phyloP scores from a whole-genome alignment of 2,797 vertebrate species.

The Poeciliopsis infans region DNA sequence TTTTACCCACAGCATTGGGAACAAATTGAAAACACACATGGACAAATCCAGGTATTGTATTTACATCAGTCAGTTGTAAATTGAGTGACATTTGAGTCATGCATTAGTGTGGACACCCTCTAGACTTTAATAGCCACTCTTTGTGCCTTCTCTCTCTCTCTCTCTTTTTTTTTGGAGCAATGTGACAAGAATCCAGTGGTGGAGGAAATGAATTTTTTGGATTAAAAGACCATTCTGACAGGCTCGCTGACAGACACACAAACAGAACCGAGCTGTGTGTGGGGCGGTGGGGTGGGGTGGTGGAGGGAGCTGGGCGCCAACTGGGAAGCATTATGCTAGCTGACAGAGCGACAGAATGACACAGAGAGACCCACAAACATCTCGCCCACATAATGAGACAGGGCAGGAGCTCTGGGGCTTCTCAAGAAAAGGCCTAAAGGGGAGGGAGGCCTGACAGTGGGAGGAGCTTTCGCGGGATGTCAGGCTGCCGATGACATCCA shows the following conservation, averaged over 20 bases:
- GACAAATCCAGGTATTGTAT: constrained; percentile 59
- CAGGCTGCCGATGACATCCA: constrained; percentile 53
- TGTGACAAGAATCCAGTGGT: constrained; percentile 63
- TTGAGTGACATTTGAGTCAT: constrained; percentile 71
- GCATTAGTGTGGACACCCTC: constrained; percentile 60
- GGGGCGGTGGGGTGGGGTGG: constrained; percentile 35
- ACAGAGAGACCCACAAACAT: constrained; percentile 77
- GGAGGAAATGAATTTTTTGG: constrained; percentile 42
- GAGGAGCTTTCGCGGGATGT: constrained; percentile 60
- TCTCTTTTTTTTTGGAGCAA: constrained; percentile 23
- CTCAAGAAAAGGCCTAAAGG: constrained; percentile 27
- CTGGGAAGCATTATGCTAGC: constrained; percentile 75
- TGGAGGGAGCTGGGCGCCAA: constrained; percentile 46
- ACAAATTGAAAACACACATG: constrained; percentile 68
- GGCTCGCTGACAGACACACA: constrained; percentile 54
- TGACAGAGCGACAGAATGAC: constrained; percentile 74
- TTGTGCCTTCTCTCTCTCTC: constrained; percentile 27
- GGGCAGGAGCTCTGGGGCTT: constrained; percentile 66
- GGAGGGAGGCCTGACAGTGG: constrained; percentile 27
- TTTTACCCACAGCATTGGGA: constrained; percentile 62
- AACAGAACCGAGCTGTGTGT: constrained; percentile 57
- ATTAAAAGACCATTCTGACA: constrained; percentile 35
- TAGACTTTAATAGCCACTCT: constrained; percentile 50
- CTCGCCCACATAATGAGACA: constrained; percentile 79
- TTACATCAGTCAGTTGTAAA: constrained; percentile 56